Base-by-base conservation (phyloP, 2,888 invertebrate genomes). In the Myopa testacea region DNA sequence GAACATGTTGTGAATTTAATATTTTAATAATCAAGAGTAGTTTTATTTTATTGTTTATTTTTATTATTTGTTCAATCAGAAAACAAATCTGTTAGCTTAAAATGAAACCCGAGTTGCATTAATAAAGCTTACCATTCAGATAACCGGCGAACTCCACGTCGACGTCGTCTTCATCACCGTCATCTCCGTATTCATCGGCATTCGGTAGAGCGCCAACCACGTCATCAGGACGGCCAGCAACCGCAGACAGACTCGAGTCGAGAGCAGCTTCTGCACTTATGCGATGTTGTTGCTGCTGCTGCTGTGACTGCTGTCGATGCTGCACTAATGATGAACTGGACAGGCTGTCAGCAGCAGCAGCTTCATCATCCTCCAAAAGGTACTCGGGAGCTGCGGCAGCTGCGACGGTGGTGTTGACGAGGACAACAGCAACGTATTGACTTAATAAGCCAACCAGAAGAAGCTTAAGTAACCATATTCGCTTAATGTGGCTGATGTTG, bases 121-220 rank as follows among this genome's bases (percentile, higher is more conserved):
- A 12, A 14, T 10, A 14, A 65, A 69, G 82, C 85, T 85, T 74
- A 86, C 85, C 85, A 74, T 85, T 85, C 10, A 78, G 78, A 78
- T 86, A 85, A 73, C 81, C 84, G 19, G 81, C 80, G 72, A 85
- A 83, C 67, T 84, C 83, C 71, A 84, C 75, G 67, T 81, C 78
- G 4, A 45, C 63, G 12, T 45, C 75, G 14, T 68, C 62, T 50
- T 60, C 69, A 7, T 76, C 60, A 8, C 5, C 62, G 68, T 45
- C 73, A 67, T 40, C 69, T 26, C 14, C 60, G n/a, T 55, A 37
- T 69, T 69, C 50, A 19, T 69, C 50, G n/a, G 40, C 6, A 26
- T 8, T 45, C 40, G 45, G 19, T 19, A 40, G 34, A 50, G 34
- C 63, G 60, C 50, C 37, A 70, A 58, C 74, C 16, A 26, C 73